Evolutionary conservation across 2,888 invertebrate genomes (phyloP), one percentile per base, ranked within the genome.

Genomic region (Yponomeuta malinellus): DNA sequence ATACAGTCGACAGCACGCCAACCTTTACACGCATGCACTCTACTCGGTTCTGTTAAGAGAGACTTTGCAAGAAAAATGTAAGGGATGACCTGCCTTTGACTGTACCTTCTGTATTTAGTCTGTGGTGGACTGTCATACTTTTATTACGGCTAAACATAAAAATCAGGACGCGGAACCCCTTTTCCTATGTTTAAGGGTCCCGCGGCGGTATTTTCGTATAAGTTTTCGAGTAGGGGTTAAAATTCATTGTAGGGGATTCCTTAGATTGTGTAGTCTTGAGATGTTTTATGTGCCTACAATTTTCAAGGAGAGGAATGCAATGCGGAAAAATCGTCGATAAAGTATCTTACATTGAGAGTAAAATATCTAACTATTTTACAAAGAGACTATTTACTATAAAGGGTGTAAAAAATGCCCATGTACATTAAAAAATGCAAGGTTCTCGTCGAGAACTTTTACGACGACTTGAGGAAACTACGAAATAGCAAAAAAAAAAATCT

Each of bases 61-160:
- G 8, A 43, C 43, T 43, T 43, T 43, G 37, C 4, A 37, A 37
- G 4, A 37, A 37, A 37, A 37, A 37, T 37, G 37, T 4, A 43
- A 43, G 8, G 8, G 9, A 43, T 43, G 8, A 43, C 43, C 8
- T 43, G 9, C 8, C 6, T 3, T 43, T 5, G 43, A 43, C 43
- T 6, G 12, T 3, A 59, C 5, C 15, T 59, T 59, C 15, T 59
- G 15, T 59, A 59, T 59, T 15, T 15, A 15, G 1, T 59, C 12
- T 59, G 15, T 59, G 52, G 81, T 77, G 80, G 81, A 81, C 80
- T 79, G 84, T 87, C 82, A 89, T 89, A 88, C 87, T 89, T 89
- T 89, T 89, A 89, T 87, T 88, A 84, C 86, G 75, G 76, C 77
- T 76, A 77, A n/a, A 81, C 81, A 80, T 85, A 83, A 87, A 86